Percentiles rank a stretch among this genome's conserved stretches.
Evolutionary conservation across 2,888 invertebrate species (phyloP).

Genomic region (Azorinus chamasolen): DNA sequence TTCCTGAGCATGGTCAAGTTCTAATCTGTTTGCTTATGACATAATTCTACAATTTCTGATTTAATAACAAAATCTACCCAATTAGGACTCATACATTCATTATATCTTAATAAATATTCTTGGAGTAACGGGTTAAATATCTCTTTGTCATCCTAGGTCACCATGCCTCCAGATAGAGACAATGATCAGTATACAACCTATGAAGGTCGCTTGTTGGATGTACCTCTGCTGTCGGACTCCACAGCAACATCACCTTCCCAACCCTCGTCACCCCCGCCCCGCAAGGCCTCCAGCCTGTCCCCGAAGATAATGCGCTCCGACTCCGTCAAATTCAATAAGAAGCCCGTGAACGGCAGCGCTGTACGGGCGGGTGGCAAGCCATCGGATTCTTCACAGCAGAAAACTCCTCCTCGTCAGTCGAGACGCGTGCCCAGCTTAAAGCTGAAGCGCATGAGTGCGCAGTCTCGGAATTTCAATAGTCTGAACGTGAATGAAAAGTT

Average conservation of each 20-base stretch:
- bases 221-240: slow-evolving; percentile 21
- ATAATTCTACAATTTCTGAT: too few species aligned
- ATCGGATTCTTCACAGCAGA: slow-evolving; percentile 40
- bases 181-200: not conserved
- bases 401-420: slow-evolving; percentile 72
- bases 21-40: too few species aligned
- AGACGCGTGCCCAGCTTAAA: slow-evolving; percentile 82
- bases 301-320: slow-evolving; percentile 79
- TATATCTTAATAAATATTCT: too few species aligned
- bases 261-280: slow-evolving; percentile 46
- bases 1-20: too few species aligned
- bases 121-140: too few species aligned
- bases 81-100: too few species aligned
- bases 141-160: slow-evolving; percentile 1
- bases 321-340: slow-evolving; percentile 79
- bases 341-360: slow-evolving; percentile 78
- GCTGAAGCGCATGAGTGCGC: slow-evolving; percentile 77
- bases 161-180: slow-evolving; percentile 21
- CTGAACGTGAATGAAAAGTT: slow-evolving; percentile 56
- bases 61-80: too few species aligned
- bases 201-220: slow-evolving; percentile 2
- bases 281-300: slow-evolving; percentile 51
- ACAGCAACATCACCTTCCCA: slow-evolving; percentile 10
- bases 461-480: slow-evolving; percentile 54
- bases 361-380: slow-evolving; percentile 64